Base-by-base conservation (phyloP, 2,888 invertebrate species). In the Pristionchus exspectatus region DNA sequence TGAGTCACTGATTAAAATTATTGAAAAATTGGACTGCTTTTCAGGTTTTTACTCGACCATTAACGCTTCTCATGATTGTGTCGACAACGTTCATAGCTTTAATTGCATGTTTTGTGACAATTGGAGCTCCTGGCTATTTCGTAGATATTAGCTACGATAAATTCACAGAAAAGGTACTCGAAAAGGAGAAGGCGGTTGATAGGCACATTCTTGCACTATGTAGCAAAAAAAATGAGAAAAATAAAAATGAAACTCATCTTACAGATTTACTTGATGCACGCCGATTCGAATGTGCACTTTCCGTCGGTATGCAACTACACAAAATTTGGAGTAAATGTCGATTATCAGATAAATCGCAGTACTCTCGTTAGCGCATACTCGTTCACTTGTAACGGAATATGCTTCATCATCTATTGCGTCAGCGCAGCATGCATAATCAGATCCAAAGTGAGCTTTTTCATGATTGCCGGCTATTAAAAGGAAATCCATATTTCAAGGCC, bases 211-310 rank as follows among this genome's bases (percentile, higher is more conserved):
- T n/a, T n/a, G n/a, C n/a, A n/a, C n/a, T n/a, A n/a, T n/a, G n/a
- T n/a, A n/a, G n/a, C n/a, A n/a, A n/a, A n/a, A n/a, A n/a, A n/a
- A n/a, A n/a, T n/a, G n/a, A n/a, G n/a, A n/a, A n/a, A n/a, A n/a
- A 0, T 69, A 27, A 74, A 74, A 38, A 69, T 38, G 38, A 38
- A 38, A 38, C 38, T 38, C 18, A 54, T 14, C 30, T 59, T 63
- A 7, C 59, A 85, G 84, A 59, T 85, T 21, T 85, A 85, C 33
- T 59, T 85, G 56, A 14, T 85, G 27, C 84, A 59, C 27, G 84
- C 84, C 1, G 84, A 85, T 24, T 85, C 84, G 33, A 59, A 85
- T 24, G 33, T 59, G 7, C 30, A 83, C 30, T 85, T 59, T 85
- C 84, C 84, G 0, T 18, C 10, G 56, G 59, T 59, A 30, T 5